These are phyloP conservation scores for Mimachlamys varia DNA, from an alignment of 2,888 invertebrate genomes.

Conservation along the genomic window DNA sequence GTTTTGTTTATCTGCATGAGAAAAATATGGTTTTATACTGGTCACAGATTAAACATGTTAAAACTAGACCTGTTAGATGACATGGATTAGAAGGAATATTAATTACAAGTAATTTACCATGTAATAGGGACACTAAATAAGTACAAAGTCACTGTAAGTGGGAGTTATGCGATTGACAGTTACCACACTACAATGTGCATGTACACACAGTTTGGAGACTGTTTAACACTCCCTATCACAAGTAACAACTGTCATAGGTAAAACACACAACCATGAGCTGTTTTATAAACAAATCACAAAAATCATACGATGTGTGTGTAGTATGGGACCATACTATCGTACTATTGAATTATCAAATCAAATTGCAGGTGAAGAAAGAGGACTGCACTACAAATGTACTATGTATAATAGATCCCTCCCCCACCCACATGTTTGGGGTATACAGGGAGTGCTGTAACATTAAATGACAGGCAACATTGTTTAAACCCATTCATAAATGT, in stretches of 20 bases:
- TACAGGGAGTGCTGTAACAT: neutral
- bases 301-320: neutral
- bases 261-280: neutral
- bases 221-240: too few species aligned
- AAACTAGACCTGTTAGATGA: neutral
- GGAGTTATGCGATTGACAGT: too few species aligned
- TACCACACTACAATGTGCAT: too few species aligned
- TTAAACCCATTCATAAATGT: neutral
- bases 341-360: conserved; percentile 11
- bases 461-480: neutral
- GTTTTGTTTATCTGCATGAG: neutral
- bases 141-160: too few species aligned
- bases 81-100: neutral
- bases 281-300: conserved; percentile 12
- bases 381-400: neutral
- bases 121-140: neutral
- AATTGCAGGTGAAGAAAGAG: neutral
- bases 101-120: too few species aligned
- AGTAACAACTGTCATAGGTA: neutral
- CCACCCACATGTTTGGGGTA: neutral
- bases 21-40: too few species aligned
- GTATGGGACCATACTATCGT: conserved; percentile 5
- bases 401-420: neutral
- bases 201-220: too few species aligned
- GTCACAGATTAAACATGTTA: neutral